Conservation (phyloP, 2,113 vertebrate species). For the Scartelaos histophorus region DNA sequence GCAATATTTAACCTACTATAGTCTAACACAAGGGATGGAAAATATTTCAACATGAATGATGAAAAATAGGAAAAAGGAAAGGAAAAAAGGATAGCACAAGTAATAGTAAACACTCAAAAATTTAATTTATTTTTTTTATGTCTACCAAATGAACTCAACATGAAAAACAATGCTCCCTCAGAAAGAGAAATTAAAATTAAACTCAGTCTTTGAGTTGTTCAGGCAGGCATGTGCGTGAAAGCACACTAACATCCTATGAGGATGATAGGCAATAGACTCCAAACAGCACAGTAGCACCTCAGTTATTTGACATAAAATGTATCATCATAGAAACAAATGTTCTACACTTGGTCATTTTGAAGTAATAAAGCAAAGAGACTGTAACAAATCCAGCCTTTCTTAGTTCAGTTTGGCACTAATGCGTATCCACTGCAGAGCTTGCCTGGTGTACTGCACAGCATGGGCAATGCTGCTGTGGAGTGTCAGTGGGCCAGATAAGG, state of each 20-base stretch:
- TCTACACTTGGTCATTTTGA: constrained; percentile 22
- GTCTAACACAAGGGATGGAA: not conserved
- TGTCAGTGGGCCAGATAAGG: constrained; percentile 92
- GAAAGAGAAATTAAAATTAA: not conserved
- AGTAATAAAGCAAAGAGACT: constrained; percentile 16
- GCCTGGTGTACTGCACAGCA: constrained; percentile 93
- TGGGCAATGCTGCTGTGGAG: constrained; percentile 96
- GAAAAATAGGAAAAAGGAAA: constrained; percentile 13
- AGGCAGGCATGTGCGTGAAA: constrained; percentile 1
- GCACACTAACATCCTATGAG: constrained; percentile 21
- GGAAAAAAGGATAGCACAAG: no score
- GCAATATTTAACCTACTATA: not conserved
- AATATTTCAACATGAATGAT: not conserved
- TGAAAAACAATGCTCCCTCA: constrained; percentile 8
- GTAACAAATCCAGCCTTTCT: constrained; percentile 45
- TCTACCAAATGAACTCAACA: constrained; percentile 16
- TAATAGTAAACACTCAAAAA: constrained; percentile 16
- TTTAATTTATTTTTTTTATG: constrained; percentile 1
- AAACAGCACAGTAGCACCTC: constrained; percentile 6
- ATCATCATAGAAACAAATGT: not conserved
- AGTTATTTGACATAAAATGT: constrained; percentile 20
- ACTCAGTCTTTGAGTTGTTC: constrained; percentile 7
- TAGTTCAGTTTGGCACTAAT: constrained; percentile 87
- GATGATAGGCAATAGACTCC: constrained; percentile 20
- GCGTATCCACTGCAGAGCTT: constrained; percentile 96